phyloP scores from a whole-genome alignment of 1,140 invertebrate species.

The Coelopa frigida region DNA sequence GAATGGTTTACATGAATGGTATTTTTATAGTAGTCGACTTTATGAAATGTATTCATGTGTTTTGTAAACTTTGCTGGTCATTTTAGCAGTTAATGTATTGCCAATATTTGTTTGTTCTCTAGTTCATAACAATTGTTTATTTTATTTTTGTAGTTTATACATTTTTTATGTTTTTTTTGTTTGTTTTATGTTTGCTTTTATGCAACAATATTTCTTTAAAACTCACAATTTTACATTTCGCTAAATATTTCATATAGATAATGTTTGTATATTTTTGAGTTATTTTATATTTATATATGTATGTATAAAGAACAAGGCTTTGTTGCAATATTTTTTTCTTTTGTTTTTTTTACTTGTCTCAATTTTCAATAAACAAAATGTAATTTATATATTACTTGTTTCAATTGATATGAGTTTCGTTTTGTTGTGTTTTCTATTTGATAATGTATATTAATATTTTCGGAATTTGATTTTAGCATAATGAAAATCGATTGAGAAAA shows the following conservation, averaged over 20 bases:
- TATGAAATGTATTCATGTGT: no score
- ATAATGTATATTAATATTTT: constrained; percentile 2
- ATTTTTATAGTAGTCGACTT: no score
- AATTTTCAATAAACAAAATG: neutral
- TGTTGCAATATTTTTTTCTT: constrained; percentile 7
- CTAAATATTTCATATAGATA: constrained; percentile 16
- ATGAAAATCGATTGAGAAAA: constrained; percentile 5
- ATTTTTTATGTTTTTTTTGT: no score
- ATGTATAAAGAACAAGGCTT: constrained; percentile 20
- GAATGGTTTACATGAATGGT: neutral
- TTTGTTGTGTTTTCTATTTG: constrained; percentile 1
- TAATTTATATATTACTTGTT: neutral
- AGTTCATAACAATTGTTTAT: constrained; percentile 4
- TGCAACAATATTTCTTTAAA: constrained; percentile 17
- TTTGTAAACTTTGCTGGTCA: no score
- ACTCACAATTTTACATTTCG: constrained; percentile 19
- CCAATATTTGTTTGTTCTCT: no score
- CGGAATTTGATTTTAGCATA: constrained; percentile 6
- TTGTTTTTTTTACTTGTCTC: constrained; percentile 1
- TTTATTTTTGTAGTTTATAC: no score
- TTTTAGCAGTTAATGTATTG: no score
- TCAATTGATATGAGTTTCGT: neutral
- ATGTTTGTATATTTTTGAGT: constrained; percentile 7
- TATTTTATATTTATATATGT: constrained; percentile 9
- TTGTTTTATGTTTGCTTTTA: no score